Evolutionary conservation across 1,140 invertebrate species (phyloP), one percentile per base, ranked within the genome.

Genomic region (Drosophila erecta): DNA sequence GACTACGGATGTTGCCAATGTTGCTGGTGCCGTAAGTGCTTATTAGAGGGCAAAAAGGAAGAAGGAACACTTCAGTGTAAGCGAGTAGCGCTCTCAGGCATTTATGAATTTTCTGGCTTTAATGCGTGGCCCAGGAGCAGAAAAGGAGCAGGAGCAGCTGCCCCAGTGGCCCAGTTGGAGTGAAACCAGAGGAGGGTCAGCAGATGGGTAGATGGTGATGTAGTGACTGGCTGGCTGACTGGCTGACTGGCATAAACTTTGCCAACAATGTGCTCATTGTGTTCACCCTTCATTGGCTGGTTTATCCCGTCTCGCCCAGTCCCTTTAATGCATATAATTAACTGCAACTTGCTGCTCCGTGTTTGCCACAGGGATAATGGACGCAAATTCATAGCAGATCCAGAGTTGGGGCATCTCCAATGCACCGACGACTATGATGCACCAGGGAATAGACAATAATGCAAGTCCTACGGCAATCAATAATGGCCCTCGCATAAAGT

Each of bases 101-200:
- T 87, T 87, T 81, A 87, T 87, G 84, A 87, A 83, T 87, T 87
- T 86, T 77, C 61, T 50, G 79, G 54, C 78, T 81, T 81, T 70
- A 86, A 85, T 85, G 81, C 74, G 81, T 81, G 59, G 77, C 61
- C 40, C 41, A 51, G 22, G 51, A 61, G 53, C 33, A 14, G n/a
- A n/a, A 17, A 15, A 15, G 40, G 4, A 44, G 20, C 14, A 58
- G 37, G 7, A 17, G 17, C 10, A 60, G 27, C 38, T 58, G 53
- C n/a, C 54, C 54, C 46, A 53, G 22, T 55, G 54, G 74, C 64
- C 57, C 54, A 64, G 67, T 27, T 43, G 20, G 11, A 46, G 20
- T 20, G 10, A n/a, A n/a, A 14, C 35, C 10, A 12, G 12, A 37
- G 46, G 14, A 37, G 30, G 14, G 40, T 47, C 51, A 57, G 22